These are phyloP conservation scores for Archivesica marissinica DNA, from an alignment of 1,140 invertebrate species.

Conservation along the genomic window DNA sequence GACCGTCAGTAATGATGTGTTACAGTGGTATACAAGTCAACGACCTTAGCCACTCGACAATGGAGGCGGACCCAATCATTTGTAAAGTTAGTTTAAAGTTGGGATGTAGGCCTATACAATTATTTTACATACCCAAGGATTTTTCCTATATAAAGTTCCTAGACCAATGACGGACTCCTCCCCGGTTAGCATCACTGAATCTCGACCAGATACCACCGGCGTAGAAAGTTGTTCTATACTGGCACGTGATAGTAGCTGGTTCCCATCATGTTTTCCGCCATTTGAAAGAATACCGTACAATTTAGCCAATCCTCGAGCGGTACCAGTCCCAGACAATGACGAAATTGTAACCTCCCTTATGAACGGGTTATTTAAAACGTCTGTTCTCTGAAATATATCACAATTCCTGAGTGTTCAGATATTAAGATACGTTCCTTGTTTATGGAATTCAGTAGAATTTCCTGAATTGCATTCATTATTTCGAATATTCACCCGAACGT, in stretches of 20 bases:
- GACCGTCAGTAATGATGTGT: no score
- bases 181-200: constrained; percentile 45
- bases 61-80: no score
- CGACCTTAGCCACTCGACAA: no score
- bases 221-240: constrained; percentile 45
- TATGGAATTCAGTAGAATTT: no score
- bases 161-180: constrained; percentile 8
- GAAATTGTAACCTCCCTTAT: constrained; percentile 53
- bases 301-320: constrained; percentile 63
- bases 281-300: constrained; percentile 63
- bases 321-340: constrained; percentile 47
- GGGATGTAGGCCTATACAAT: no score
- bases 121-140: constrained; percentile 53
- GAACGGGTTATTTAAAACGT: constrained; percentile 50
- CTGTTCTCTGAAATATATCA: constrained; percentile 19
- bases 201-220: constrained; percentile 18
- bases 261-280: constrained; percentile 52
- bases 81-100: no score
- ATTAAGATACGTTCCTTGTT: no score
- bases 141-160: constrained; percentile 40
- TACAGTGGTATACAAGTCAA: no score
- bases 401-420: no score
- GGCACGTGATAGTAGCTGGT: constrained; percentile 49
- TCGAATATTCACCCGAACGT: no score
- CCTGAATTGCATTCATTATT: no score